These are phyloP conservation scores for Channa maculata DNA, from an alignment of 2,113 vertebrate genomes.

Conservation along the genomic window DNA sequence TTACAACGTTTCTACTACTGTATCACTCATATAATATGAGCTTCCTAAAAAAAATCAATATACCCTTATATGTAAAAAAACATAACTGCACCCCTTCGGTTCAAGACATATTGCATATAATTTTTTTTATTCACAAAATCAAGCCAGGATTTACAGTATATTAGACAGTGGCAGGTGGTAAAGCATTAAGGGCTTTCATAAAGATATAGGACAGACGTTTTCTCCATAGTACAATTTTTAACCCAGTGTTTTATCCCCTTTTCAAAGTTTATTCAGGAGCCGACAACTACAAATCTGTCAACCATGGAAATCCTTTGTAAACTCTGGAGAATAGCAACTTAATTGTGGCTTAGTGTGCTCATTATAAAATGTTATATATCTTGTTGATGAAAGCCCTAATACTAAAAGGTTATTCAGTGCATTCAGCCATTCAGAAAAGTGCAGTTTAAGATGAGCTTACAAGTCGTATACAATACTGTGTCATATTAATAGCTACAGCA, in stretches of 20 bases:
- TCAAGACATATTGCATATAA: too few relatives aligned
- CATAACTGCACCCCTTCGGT: too few relatives aligned
- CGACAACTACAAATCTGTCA: slow-evolving; percentile 34
- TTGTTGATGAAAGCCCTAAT: neutral
- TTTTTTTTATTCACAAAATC: slow-evolving; percentile 17
- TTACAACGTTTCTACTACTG: too few relatives aligned
- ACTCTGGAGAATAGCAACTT: slow-evolving; percentile 17
- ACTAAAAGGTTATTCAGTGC: slow-evolving; percentile 18
- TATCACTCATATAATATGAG: too few relatives aligned
- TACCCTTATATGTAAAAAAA: too few relatives aligned
- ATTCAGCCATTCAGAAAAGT: neutral
- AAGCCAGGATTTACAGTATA: slow-evolving; percentile 14
- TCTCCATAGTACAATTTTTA: slow-evolving; percentile 1
- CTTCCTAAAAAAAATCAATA: too few relatives aligned
- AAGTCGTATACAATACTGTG: slow-evolving; percentile 5
- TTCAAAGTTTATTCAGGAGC: slow-evolving; percentile 12
- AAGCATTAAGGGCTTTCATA: slow-evolving; percentile 33
- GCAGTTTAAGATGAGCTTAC: neutral
- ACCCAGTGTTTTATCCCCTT: slow-evolving; percentile 6
- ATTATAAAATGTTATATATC: slow-evolving; percentile 27
- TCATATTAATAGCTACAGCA: slow-evolving; percentile 22
- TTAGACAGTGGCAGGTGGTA: slow-evolving; percentile 20
- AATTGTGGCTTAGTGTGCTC: slow-evolving; percentile 17
- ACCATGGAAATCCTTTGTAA: slow-evolving; percentile 8
- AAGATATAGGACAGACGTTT: slow-evolving; percentile 1